A percentile compares a stretch with the other conserved stretches of the same genome.
Evolutionary conservation across 1,140 invertebrate genomes (phyloP).

Genomic region (Drosophila busckii): DNA sequence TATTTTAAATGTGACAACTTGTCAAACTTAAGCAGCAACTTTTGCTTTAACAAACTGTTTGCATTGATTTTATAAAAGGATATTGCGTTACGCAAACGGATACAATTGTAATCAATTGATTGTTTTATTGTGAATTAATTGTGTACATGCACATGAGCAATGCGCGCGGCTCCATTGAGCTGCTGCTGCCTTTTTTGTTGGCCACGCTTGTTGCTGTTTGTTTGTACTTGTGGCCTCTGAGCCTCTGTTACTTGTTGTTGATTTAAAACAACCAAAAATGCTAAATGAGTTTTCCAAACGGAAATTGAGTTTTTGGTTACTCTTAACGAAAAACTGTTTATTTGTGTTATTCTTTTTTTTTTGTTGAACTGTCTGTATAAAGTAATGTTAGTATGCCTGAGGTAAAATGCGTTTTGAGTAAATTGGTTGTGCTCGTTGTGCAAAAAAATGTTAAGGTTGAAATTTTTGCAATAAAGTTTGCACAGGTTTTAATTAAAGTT

Average conservation of each 20-base stretch:
- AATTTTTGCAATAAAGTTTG: too few relatives aligned
- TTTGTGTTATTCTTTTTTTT: constrained; percentile 28
- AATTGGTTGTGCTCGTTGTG: too few relatives aligned
- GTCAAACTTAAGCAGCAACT: too few relatives aligned
- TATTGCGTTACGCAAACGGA: constrained; percentile 66
- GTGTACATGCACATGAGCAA: constrained; percentile 67
- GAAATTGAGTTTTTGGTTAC: constrained; percentile 72
- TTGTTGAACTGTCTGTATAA: neutral
- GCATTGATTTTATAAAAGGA: constrained; percentile 50
- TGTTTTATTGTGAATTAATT: constrained; percentile 77
- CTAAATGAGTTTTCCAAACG: constrained; percentile 70
- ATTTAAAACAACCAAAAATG: constrained; percentile 76
- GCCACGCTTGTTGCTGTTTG: constrained; percentile 32
- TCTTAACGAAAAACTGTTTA: constrained; percentile 39
- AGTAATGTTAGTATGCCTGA: constrained; percentile 10
- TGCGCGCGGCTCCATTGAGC: too few relatives aligned
- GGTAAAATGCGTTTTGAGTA: too few relatives aligned
- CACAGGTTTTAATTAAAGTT: too few relatives aligned
- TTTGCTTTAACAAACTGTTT: constrained; percentile 17
- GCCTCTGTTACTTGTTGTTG: constrained; percentile 49
- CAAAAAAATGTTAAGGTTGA: too few relatives aligned
- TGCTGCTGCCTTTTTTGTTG: constrained; percentile 14
- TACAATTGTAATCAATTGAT: constrained; percentile 75
- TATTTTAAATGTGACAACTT: too few relatives aligned
- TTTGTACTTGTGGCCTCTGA: constrained; percentile 58